phyloP scores from a whole-genome alignment of 2,113 vertebrate species.

The Anguilla rostrata region DNA sequence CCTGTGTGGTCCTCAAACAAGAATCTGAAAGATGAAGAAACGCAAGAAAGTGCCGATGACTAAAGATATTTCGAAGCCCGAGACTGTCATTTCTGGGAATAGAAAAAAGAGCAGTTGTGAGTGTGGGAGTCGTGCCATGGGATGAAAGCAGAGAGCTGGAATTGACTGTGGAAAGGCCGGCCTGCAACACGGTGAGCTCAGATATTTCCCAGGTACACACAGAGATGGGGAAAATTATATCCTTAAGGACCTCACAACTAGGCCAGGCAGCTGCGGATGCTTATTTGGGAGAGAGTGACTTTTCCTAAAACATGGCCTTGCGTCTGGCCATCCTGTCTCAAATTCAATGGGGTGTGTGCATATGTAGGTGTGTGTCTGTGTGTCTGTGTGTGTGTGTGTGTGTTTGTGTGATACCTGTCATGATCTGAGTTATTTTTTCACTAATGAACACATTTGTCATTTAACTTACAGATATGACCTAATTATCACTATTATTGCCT shows the following conservation, averaged over 20 bases:
- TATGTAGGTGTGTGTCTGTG: no score
- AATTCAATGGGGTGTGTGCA: no score
- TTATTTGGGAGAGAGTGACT: background rate
- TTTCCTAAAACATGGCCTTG: background rate
- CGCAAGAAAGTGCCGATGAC: conserved; percentile 56
- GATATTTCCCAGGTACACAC: background rate
- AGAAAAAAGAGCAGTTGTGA: conserved; percentile 29
- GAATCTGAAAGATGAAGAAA: conserved; percentile 66
- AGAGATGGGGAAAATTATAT: background rate
- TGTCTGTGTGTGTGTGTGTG: no score
- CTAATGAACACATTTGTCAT: background rate
- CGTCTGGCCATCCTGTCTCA: background rate
- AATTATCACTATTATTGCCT: no score
- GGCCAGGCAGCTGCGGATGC: background rate
- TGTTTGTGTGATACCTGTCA: background rate
- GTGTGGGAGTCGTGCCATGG: conserved; percentile 37
- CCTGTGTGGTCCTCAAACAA: conserved; percentile 76
- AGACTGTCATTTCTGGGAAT: conserved; percentile 68
- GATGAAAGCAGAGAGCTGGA: conserved; percentile 38
- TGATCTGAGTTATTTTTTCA: background rate
- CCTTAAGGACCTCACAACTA: background rate
- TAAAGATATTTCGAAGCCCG: conserved; percentile 73
- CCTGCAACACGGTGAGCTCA: background rate
- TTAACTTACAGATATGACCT: no score
- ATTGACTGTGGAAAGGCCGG: conserved; percentile 6